Evolutionary conservation across 2,888 invertebrate genomes (phyloP).

Genomic region (Monopis laevigella): DNA sequence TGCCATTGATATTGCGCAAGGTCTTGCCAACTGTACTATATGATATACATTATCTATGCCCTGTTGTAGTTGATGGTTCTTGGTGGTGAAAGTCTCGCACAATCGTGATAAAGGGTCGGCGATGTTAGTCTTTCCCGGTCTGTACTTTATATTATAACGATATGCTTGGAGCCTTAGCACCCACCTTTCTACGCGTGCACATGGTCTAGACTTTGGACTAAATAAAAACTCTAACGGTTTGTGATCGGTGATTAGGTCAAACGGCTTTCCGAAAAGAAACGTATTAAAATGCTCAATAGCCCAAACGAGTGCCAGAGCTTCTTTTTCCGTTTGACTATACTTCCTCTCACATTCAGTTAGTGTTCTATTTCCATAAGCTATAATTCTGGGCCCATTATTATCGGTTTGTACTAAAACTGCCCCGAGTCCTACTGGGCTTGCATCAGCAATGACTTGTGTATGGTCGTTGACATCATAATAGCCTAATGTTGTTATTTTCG

Average conservation of each 20-base stretch:
- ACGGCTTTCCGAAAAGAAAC: constrained; percentile 36
- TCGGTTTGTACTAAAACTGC: constrained; percentile 26
- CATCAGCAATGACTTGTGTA: constrained; percentile 30
- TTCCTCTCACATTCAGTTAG: constrained; percentile 28
- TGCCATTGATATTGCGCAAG: constrained; percentile 5
- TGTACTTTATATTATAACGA: constrained; percentile 19
- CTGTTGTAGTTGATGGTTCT: neutral
- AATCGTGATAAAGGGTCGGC: constrained; percentile 23
- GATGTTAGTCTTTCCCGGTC: constrained; percentile 24
- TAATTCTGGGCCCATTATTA: constrained; percentile 24
- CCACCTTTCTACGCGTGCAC: constrained; percentile 24
- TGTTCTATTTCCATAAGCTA: constrained; percentile 34
- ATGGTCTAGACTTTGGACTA: constrained; percentile 21
- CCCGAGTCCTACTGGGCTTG: constrained; percentile 29
- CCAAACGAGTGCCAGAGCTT: constrained; percentile 20
- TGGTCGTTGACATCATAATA: constrained; percentile 24
- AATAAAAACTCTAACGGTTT: constrained; percentile 29
- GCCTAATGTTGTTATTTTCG: neutral
- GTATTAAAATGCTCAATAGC: constrained; percentile 35
- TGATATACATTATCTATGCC: constrained; percentile 1
- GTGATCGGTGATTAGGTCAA: constrained; percentile 24
- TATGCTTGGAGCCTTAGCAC: constrained; percentile 21
- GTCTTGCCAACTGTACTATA: constrained; percentile 9
- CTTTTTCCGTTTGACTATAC: constrained; percentile 30
- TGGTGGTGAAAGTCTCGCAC: neutral